Evolutionary conservation across 2,797 vertebrate genomes (phyloP), one percentile per base, ranked within the genome.

Genomic region (Eupleurogrammus muticus): DNA sequence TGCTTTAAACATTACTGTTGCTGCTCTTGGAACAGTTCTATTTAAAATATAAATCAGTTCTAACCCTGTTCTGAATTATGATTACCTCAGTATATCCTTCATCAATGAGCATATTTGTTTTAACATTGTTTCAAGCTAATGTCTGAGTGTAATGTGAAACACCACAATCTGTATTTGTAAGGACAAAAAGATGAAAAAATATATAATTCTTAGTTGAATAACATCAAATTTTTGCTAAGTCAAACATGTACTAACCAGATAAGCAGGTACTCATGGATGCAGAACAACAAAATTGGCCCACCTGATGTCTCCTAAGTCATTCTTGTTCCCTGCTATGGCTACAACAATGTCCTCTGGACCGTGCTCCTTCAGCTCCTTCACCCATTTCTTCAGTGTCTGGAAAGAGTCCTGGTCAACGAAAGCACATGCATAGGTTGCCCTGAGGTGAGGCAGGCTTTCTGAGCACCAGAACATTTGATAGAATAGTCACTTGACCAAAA

Each of bases 281-380:
- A 44, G 40, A n/a, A 61, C 6, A 64, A 49, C 1, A 42, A 56
- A 14, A 16, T 28, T 2, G 35, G 13, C 76, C 52, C 68, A 99
- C 98, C 98, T 97, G 90, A 98, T 98, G 90, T 99, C 98, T 70
- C 96, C 96, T 85, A 99, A 95, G 86, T 99, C 98, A 71, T 97
- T 99, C 89, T 99, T 99, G 87, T 99, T 99, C 80, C 98, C 98
- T 74, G 97, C 98, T 1, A 99, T 99, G 49, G 97, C 98, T 89
- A 99, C 97, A 28, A 99, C 97, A 23, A 99, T 99, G 89, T 99
- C 97, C 79, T 98, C 97, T 44, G 98, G 98, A n/a, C 97, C 98
- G 1, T 98, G 97, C 78, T 99, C 97, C 87, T 98, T 99, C 77
- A 99, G 91, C 86, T 99, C 98, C 88, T 99, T 98, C 74, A 99